Percentiles rank a stretch among this genome's conserved stretches.
These are phyloP conservation scores for Furcifer pardalis DNA, from an alignment of 2,797 vertebrate genomes.

Conservation along the genomic window DNA sequence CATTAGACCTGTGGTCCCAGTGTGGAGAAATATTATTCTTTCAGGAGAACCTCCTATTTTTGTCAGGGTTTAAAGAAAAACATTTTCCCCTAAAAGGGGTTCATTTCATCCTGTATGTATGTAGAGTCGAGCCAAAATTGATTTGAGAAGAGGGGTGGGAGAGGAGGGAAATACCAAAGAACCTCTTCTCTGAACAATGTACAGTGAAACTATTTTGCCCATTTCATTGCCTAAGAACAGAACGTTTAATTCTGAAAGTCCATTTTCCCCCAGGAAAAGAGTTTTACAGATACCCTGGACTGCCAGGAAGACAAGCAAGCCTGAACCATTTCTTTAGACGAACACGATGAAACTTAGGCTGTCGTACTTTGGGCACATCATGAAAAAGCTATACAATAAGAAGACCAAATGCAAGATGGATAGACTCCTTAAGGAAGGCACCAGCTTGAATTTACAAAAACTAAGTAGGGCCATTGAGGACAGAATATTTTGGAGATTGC, in stretches of 20 bases:
- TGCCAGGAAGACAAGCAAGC: too few relatives aligned
- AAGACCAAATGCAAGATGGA: too few relatives aligned
- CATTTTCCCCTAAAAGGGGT: not conserved
- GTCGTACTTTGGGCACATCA: too few relatives aligned
- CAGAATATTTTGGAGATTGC: too few relatives aligned
- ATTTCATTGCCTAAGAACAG: not conserved
- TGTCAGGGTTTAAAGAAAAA: conserved; percentile 9
- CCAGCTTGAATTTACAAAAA: too few relatives aligned
- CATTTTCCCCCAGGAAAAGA: not conserved
- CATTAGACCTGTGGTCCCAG: too few relatives aligned
- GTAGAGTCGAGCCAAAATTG: not conserved
- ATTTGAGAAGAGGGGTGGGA: not conserved
- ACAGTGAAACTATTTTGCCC: not conserved
- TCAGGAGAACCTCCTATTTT: not conserved
- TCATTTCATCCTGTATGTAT: not conserved
- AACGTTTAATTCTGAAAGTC: not conserved
- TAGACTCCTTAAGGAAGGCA: too few relatives aligned
- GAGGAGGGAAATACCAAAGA: not conserved
- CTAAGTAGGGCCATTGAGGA: too few relatives aligned
- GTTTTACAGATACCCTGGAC: too few relatives aligned
- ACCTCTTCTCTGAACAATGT: not conserved
- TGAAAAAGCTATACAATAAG: too few relatives aligned
- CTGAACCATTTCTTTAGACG: too few relatives aligned
- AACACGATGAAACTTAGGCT: too few relatives aligned
- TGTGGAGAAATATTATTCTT: conserved; percentile 19